Conservation (phyloP, 2,113 vertebrate genomes). For the Chlamydotis undulata region DNA sequence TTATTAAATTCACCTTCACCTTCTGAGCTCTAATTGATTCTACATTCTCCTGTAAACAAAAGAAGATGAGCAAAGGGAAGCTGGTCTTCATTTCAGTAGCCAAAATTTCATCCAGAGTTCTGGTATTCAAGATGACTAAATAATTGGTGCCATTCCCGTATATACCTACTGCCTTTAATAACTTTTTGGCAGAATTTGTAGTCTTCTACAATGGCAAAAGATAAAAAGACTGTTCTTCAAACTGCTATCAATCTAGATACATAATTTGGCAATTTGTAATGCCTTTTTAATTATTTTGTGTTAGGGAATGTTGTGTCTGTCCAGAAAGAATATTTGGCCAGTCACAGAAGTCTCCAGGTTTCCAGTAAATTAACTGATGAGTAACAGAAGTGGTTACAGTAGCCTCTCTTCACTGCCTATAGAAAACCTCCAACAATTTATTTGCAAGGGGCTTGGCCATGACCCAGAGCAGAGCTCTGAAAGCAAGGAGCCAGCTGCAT, state of each 20-base stretch:
- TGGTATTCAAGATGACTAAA: background rate
- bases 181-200: background rate
- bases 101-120: background rate
- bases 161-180: background rate
- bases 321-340: background rate
- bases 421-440: constrained; percentile 7
- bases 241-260: background rate
- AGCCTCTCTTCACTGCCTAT: background rate
- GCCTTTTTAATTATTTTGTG: background rate
- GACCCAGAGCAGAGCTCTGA: background rate
- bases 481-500: background rate
- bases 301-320: background rate
- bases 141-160: background rate
- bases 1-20: background rate
- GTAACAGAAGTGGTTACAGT: background rate
- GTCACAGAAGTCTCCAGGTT: background rate
- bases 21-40: background rate
- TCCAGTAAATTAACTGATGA: background rate
- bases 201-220: background rate
- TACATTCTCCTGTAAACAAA: background rate
- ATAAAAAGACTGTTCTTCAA: background rate
- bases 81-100: background rate
- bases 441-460: background rate
- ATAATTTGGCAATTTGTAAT: background rate
- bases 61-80: background rate